These are phyloP conservation scores for Suncus etruscus DNA, from an alignment of 2,113 vertebrate genomes.

Conservation along the genomic window DNA sequence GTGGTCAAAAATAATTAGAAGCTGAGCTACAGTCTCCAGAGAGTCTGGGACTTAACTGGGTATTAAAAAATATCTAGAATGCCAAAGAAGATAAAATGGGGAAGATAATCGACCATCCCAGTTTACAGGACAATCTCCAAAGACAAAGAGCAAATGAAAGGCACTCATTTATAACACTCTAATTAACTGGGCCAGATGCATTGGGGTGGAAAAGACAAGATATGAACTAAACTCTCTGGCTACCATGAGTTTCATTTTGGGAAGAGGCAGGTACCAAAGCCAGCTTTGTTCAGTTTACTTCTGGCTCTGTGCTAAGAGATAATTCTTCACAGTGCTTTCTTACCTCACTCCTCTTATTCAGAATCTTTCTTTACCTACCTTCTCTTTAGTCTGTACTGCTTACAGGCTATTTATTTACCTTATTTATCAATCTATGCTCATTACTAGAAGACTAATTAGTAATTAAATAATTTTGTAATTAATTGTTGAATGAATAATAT, in stretches of 20 bases:
- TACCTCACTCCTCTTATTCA: no score
- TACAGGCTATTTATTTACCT: neutral
- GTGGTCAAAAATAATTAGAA: neutral
- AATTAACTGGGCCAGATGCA: neutral
- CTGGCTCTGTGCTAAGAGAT: no score
- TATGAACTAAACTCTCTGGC: neutral
- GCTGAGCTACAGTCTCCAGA: neutral
- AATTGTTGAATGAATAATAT: neutral
- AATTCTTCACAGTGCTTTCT: no score
- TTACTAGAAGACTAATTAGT: neutral
- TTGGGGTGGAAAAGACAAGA: neutral
- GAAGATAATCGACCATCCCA: neutral
- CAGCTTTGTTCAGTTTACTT: no score
- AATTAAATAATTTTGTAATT: neutral
- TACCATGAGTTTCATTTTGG: conserved; percentile 15
- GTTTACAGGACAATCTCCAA: neutral
- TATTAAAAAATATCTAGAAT: neutral
- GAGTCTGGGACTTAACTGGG: neutral
- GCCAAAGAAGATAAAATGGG: neutral
- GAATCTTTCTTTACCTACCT: no score
- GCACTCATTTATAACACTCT: neutral
- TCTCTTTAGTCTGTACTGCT: neutral
- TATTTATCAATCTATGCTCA: neutral
- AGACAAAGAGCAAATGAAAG: neutral
- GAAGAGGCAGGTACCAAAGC: no score